These are phyloP conservation scores for Carapus acus DNA, from an alignment of 2,797 vertebrate species.

Conservation along the genomic window DNA sequence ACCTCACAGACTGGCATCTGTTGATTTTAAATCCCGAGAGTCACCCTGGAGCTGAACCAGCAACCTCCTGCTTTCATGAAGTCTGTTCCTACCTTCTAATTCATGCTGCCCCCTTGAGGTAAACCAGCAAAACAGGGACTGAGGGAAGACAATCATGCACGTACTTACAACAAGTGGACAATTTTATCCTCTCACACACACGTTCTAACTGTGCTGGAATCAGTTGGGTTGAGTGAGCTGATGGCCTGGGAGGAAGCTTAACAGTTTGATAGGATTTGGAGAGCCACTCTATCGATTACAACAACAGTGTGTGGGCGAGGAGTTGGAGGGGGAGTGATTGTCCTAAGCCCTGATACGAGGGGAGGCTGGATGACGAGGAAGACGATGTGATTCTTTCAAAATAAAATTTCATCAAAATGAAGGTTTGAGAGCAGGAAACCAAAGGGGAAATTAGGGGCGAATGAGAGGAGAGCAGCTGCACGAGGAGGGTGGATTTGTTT, in stretches of 20 bases:
- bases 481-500: constrained; percentile 59
- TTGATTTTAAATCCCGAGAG: too few species aligned
- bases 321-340: constrained; percentile 28
- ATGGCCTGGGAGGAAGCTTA: constrained; percentile 34
- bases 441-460: constrained; percentile 35
- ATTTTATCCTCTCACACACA: constrained; percentile 1
- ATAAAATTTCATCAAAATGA: constrained; percentile 23
- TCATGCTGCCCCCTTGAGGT: too few species aligned
- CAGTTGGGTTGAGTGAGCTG: constrained; percentile 19
- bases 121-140: constrained; percentile 10
- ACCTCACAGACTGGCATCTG: too few species aligned
- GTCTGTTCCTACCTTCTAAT: too few species aligned
- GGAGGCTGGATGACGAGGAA: constrained; percentile 2
- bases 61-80: too few species aligned
- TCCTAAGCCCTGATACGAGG: constrained; percentile 22
- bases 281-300: constrained; percentile 47
- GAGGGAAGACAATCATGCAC: constrained; percentile 8
- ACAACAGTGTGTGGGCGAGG: constrained; percentile 21
- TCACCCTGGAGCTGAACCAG: too few species aligned
- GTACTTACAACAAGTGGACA: neutral
- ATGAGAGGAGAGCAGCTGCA: constrained; percentile 37
- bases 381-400: constrained; percentile 1
- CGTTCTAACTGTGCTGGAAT: constrained; percentile 20
- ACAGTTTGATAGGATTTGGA: constrained; percentile 53
- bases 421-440: constrained; percentile 39